Conservation (phyloP, 2,888 invertebrate genomes). For the Polyommatus icarus region DNA sequence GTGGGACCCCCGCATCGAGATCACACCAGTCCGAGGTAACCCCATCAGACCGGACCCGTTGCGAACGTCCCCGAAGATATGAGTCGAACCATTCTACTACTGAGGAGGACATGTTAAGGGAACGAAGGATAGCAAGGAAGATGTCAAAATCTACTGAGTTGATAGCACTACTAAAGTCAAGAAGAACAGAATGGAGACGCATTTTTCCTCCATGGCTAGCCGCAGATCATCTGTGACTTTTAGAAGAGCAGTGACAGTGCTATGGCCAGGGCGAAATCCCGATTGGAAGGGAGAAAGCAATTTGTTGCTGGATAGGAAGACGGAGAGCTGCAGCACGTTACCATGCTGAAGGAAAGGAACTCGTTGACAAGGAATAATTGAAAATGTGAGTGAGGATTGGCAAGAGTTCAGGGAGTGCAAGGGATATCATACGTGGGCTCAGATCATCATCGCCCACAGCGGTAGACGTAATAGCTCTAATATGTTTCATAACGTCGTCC, state of each 20-base stretch:
- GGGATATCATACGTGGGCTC: background rate
- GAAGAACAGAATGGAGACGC: too few relatives aligned
- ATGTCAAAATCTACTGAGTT: background rate
- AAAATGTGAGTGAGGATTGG: conserved; percentile 14
- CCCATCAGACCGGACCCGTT: background rate
- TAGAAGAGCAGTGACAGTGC: background rate
- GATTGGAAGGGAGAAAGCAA: background rate
- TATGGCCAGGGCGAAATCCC: background rate
- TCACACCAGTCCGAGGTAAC: background rate
- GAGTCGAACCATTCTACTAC: background rate
- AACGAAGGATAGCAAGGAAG: background rate
- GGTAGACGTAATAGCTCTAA: too few relatives aligned
- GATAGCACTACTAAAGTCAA: background rate
- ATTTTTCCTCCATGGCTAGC: too few relatives aligned
- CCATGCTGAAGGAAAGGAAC: background rate
- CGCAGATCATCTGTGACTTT: too few relatives aligned
- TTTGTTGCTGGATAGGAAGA: background rate
- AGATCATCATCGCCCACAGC: background rate
- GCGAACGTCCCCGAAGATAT: background rate
- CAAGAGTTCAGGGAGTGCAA: background rate
- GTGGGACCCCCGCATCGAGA: background rate
- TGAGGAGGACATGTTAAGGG: background rate
- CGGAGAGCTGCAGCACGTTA: background rate
- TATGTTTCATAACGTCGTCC: background rate
- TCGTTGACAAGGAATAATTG: background rate